Evolutionary conservation across 2,113 vertebrate genomes (phyloP).

Genomic region (Phoenicopterus ruber): DNA sequence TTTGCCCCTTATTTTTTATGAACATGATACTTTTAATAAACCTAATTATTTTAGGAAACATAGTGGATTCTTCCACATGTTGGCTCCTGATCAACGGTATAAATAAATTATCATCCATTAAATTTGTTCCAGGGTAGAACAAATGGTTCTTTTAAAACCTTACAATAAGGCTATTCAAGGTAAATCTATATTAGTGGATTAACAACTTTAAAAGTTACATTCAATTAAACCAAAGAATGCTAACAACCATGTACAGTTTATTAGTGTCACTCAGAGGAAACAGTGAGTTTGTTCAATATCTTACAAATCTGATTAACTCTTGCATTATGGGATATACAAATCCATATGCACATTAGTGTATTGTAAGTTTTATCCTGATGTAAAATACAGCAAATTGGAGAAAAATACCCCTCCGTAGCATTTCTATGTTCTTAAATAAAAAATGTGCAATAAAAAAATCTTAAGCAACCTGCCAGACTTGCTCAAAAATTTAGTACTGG

Average conservation of each 20-base stretch:
- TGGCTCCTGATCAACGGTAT: slow-evolving; percentile 66
- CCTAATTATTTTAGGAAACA: slow-evolving; percentile 81
- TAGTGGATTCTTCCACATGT: slow-evolving; percentile 71
- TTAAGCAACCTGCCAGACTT: background rate
- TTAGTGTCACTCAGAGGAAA: slow-evolving; percentile 52
- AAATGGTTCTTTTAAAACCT: slow-evolving; percentile 74
- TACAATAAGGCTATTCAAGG: slow-evolving; percentile 84
- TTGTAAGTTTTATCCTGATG: background rate
- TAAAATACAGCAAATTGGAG: slow-evolving; percentile 17
- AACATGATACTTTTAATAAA: slow-evolving; percentile 71
- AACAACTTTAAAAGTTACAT: slow-evolving; percentile 77
- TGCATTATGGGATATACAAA: slow-evolving; percentile 48
- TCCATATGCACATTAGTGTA: slow-evolving; percentile 2
- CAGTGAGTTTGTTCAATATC: slow-evolving; percentile 29
- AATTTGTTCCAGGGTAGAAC: slow-evolving; percentile 75
- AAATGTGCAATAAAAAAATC: background rate
- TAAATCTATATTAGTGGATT: slow-evolving; percentile 67
- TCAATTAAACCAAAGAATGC: slow-evolving; percentile 84
- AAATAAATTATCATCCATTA: slow-evolving; percentile 79
- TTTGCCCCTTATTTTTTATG: slow-evolving; percentile 54
- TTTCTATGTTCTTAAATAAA: background rate
- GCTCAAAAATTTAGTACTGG: background rate
- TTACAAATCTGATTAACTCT: slow-evolving; percentile 58
- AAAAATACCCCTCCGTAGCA: background rate
- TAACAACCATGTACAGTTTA: slow-evolving; percentile 75